Conservation (phyloP, 2,113 vertebrate species). For the Atractosteus spatula region DNA sequence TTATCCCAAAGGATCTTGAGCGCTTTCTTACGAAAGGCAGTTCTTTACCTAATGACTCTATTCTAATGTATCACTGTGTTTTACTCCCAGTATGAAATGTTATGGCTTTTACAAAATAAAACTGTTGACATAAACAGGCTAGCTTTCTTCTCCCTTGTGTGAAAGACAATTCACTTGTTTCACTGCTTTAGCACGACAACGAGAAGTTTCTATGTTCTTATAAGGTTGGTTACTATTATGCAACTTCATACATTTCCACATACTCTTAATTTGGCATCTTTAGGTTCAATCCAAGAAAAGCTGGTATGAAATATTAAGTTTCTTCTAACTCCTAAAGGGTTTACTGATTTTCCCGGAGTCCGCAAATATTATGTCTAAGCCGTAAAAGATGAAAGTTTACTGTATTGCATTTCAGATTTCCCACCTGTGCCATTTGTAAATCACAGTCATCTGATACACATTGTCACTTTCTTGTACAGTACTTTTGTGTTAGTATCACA, state of each 20-base stretch:
- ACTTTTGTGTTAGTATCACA: background rate
- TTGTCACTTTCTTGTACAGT: no score
- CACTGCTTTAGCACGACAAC: background rate
- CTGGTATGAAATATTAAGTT: no score
- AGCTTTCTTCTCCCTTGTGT: background rate
- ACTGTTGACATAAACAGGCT: background rate
- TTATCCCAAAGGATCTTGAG: no score
- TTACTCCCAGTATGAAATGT: background rate
- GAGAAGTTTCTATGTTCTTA: conserved; percentile 10
- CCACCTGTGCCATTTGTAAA: background rate
- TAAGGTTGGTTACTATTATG: no score
- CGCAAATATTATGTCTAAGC: no score
- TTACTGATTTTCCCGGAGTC: no score
- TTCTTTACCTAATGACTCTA: conserved; percentile 8
- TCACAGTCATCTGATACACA: background rate
- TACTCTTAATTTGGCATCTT: no score
- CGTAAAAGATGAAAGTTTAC: no score
- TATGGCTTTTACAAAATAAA: conserved; percentile 6
- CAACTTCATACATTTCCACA: no score
- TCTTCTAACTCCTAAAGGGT: no score
- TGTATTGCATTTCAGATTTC: no score
- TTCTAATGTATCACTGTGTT: background rate
- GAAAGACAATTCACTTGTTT: conserved; percentile 9
- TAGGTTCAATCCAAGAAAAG: no score
- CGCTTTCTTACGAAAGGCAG: background rate